Evolutionary conservation across 1,140 invertebrate species (phyloP).

Genomic region (Chymomyza costata): DNA sequence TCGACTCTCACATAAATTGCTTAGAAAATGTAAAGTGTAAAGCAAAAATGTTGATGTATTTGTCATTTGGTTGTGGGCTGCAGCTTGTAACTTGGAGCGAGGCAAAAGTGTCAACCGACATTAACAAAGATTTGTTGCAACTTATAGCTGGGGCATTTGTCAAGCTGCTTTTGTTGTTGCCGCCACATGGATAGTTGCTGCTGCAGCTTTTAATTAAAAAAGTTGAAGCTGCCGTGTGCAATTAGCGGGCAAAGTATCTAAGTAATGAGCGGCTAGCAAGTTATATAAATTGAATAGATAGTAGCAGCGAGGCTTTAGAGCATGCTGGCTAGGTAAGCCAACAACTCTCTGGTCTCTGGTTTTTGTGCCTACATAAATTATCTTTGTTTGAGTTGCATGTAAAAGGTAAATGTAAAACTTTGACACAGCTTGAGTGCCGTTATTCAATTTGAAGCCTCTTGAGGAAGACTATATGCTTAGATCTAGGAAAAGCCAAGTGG

Average conservation of each 20-base stretch:
- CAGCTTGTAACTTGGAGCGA: neutral
- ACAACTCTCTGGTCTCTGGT: too few species aligned
- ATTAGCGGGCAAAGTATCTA: slow-evolving; percentile 38
- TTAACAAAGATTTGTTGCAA: slow-evolving; percentile 70
- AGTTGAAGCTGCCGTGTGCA: slow-evolving; percentile 45
- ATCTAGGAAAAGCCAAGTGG: too few species aligned
- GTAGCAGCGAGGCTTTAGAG: too few species aligned
- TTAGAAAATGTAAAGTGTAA: slow-evolving; percentile 64
- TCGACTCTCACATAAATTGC: slow-evolving; percentile 54
- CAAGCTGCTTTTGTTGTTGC: slow-evolving; percentile 46
- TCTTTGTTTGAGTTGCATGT: too few species aligned
- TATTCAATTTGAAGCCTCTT: too few species aligned
- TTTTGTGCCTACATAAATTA: too few species aligned
- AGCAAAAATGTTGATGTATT: slow-evolving; percentile 42
- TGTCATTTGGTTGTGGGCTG: slow-evolving; percentile 41
- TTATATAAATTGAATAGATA: neutral
- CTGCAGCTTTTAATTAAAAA: slow-evolving; percentile 68
- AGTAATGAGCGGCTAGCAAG: slow-evolving; percentile 25
- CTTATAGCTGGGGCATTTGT: slow-evolving; percentile 48
- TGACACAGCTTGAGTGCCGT: too few species aligned
- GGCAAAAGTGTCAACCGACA: slow-evolving; percentile 50
- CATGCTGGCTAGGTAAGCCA: too few species aligned
- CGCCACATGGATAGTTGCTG: slow-evolving; percentile 9
- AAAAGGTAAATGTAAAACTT: too few species aligned
- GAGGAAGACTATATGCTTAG: too few species aligned